phyloP scores from a whole-genome alignment of 2,797 vertebrate genomes.

The Atherinosoma microstoma region DNA sequence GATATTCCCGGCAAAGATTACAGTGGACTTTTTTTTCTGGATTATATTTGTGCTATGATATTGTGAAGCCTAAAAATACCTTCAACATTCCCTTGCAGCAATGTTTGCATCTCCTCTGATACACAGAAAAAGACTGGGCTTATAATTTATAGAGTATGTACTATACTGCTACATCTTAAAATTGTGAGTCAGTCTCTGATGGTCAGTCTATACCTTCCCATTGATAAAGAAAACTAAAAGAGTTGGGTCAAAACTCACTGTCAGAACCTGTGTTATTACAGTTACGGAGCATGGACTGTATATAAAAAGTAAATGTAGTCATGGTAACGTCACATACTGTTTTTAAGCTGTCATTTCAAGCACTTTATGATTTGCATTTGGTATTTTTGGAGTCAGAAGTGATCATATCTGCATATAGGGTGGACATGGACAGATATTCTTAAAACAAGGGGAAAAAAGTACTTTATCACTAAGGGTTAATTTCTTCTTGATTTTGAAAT shows the following conservation, averaged over 20 bases:
- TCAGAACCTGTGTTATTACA: too few relatives aligned
- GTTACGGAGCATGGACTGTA: background rate
- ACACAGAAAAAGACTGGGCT: background rate
- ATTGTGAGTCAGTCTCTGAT: background rate
- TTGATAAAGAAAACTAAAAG: background rate
- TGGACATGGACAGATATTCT: background rate
- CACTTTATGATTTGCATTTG: too few relatives aligned
- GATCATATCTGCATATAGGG: background rate
- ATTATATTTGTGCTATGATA: background rate
- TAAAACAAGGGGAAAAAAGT: background rate
- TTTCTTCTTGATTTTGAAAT: background rate
- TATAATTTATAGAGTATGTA: background rate
- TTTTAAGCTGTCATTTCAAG: background rate
- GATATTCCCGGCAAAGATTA: background rate
- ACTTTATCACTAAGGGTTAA: background rate
- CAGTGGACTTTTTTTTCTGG: background rate
- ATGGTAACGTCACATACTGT: background rate
- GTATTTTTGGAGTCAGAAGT: background rate
- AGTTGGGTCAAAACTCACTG: background rate
- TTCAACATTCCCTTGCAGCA: background rate
- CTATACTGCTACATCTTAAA: background rate
- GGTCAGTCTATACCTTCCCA: background rate
- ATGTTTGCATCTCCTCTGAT: background rate
- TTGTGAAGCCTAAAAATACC: background rate
- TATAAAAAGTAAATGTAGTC: background rate